phyloP scores from a whole-genome alignment of 2,888 invertebrate genomes.

The Drosophila leonis region DNA sequence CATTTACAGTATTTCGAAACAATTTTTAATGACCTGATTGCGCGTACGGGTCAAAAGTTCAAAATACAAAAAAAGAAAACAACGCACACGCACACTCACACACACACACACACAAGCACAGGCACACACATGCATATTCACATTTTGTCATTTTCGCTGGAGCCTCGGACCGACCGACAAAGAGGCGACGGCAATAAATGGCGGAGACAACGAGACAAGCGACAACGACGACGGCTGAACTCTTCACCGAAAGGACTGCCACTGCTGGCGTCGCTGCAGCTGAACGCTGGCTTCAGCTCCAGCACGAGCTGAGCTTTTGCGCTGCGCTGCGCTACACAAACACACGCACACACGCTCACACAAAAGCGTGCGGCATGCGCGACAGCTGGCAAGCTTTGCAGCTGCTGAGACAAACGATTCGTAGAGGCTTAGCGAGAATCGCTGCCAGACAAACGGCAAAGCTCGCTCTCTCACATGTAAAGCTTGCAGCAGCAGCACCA shows the following conservation, averaged over 20 bases:
- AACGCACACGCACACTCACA: background rate
- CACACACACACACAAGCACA: background rate
- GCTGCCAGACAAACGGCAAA: slow-evolving; percentile 11
- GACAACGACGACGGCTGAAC: slow-evolving; percentile 65
- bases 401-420: background rate
- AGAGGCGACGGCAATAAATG: slow-evolving; percentile 50
- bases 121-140: slow-evolving; percentile 50
- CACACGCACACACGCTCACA: background rate
- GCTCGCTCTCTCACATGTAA: slow-evolving; percentile 24
- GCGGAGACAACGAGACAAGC: slow-evolving; percentile 35
- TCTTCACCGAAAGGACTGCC: slow-evolving; percentile 81
- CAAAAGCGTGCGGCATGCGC: slow-evolving; percentile 24
- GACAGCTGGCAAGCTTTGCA: slow-evolving; percentile 2
- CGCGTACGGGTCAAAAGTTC: slow-evolving; percentile 82
- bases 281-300: slow-evolving; percentile 40
- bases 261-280: slow-evolving; percentile 71
- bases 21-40: slow-evolving; percentile 80
- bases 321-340: slow-evolving; percentile 14
- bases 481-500: slow-evolving; percentile 18
- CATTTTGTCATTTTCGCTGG: slow-evolving; percentile 76
- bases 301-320: slow-evolving; percentile 52
- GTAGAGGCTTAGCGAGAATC: slow-evolving; percentile 24
- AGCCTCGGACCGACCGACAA: slow-evolving; percentile 59
- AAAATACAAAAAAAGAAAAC: slow-evolving; percentile 67
- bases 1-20: slow-evolving; percentile 31